Evolutionary conservation across 2,113 vertebrate species (phyloP).

Genomic region (Neogale vison): DNA sequence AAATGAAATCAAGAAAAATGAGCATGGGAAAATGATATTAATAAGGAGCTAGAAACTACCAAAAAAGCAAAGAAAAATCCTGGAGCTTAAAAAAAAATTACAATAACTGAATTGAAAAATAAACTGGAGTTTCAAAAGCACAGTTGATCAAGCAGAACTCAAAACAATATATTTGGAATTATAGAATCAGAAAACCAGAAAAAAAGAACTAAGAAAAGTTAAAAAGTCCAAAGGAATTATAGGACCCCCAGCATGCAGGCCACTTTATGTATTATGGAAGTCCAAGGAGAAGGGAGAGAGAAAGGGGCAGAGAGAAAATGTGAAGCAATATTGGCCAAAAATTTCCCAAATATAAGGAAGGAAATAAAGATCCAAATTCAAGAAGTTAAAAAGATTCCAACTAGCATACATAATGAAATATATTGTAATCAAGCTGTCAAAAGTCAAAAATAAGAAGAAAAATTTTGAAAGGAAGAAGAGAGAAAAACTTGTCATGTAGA

Average conservation of each 20-base stretch:
- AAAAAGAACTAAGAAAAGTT: background rate
- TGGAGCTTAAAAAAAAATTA: background rate
- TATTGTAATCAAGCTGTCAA: background rate
- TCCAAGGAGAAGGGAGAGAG: background rate
- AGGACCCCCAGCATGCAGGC: too few relatives aligned
- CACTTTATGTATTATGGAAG: background rate
- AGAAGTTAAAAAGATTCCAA: background rate
- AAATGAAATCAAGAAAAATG: background rate
- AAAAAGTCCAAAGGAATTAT: background rate
- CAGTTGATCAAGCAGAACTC: background rate
- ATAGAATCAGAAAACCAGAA: background rate
- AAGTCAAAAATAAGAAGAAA: background rate
- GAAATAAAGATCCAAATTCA: background rate
- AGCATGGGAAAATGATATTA: background rate
- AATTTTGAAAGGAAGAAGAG: background rate
- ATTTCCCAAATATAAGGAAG: background rate
- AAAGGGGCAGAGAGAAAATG: background rate
- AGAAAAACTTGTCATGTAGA: background rate
- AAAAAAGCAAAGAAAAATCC: background rate
- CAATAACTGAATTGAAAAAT: background rate
- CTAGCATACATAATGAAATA: background rate
- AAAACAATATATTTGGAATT: background rate
- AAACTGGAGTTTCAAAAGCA: background rate
- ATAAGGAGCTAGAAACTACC: background rate
- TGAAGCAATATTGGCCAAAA: background rate